These are phyloP conservation scores for Seriola dumerili DNA, from an alignment of 2,113 vertebrate genomes.

Conservation along the genomic window DNA sequence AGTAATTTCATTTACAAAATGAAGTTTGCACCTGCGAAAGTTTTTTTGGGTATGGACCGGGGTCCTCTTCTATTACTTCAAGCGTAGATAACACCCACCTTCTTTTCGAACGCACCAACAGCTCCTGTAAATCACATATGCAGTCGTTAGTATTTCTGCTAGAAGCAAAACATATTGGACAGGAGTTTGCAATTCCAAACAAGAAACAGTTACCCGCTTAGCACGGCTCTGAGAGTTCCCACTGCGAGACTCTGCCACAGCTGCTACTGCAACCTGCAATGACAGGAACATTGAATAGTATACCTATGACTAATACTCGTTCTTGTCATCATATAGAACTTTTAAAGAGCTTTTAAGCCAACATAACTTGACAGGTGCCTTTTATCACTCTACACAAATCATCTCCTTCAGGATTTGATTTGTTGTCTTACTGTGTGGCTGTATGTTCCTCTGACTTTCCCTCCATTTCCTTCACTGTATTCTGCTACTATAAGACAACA, in stretches of 20 bases:
- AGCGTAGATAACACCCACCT: slow-evolving; percentile 89
- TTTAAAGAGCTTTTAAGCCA: neutral
- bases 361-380: neutral
- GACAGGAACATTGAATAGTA: neutral
- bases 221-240: neutral
- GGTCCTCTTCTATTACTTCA: slow-evolving; percentile 85
- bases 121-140: slow-evolving; percentile 48
- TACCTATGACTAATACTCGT: neutral
- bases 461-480: neutral
- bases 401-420: neutral
- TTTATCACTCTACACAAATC: too few species aligned
- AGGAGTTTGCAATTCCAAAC: neutral
- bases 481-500: neutral
- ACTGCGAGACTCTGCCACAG: slow-evolving; percentile 10
- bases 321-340: neutral
- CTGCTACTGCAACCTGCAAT: slow-evolving; percentile 52
- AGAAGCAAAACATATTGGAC: neutral
- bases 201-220: slow-evolving; percentile 69
- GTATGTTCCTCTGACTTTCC: neutral
- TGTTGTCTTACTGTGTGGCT: neutral
- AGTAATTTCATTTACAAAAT: neutral
- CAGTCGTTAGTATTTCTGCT: neutral
- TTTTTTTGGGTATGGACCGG: slow-evolving; percentile 80
- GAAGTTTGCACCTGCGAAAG: slow-evolving; percentile 75
- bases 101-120: slow-evolving; percentile 84